Base-by-base conservation (phyloP, 2,797 vertebrate genomes). In the Synanceia verrucosa region DNA sequence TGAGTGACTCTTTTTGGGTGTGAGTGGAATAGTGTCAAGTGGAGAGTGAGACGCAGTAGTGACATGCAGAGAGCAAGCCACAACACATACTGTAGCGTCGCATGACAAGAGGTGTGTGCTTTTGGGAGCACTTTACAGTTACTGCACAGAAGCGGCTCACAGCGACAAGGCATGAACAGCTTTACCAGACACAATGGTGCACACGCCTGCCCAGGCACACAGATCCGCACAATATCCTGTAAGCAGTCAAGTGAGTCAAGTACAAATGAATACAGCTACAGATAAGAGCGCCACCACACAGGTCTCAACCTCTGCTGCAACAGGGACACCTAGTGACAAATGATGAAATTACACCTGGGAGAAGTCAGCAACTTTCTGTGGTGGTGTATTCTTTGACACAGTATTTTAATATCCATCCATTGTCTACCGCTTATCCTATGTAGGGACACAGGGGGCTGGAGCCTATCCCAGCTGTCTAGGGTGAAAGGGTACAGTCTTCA, bases 251-350 rank as follows among this genome's bases (percentile, higher is more conserved):
- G 5, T n/a, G n/a, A n/a, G n/a, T n/a, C n/a, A n/a, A 36, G 23
- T 4, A 2, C 7, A 36, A 63, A 65, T 55, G 62, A n/a, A n/a
- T 69, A 39, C 39, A 24, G 18, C 28, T 50, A 44, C 26, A 59
- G 4, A 46, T 39, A 61, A 57, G 23, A 14, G 46, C 62, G 58
- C 50, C 9, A 28, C 48, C 46, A 48, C 36, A 41, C 9, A 39
- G 1, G 11, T 43, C 61, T 50, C 55, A 69, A 86, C 85, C 67
- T 71, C 72, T 91, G 86, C 70, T 82, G 76, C 90, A 89, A 89
- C 75, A 86, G 85, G 21, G 90, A 91, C 92, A 92, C 89, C 90
- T 65, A 75, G 90, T 91, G 92, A 81, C 37, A 3, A 0, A 3
- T 29, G 2, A 10, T 44, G 41, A 47, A 76, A 72, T 51, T 56